Conservation (phyloP, 2,888 invertebrate genomes). For the Entomobrya multifasciata region DNA sequence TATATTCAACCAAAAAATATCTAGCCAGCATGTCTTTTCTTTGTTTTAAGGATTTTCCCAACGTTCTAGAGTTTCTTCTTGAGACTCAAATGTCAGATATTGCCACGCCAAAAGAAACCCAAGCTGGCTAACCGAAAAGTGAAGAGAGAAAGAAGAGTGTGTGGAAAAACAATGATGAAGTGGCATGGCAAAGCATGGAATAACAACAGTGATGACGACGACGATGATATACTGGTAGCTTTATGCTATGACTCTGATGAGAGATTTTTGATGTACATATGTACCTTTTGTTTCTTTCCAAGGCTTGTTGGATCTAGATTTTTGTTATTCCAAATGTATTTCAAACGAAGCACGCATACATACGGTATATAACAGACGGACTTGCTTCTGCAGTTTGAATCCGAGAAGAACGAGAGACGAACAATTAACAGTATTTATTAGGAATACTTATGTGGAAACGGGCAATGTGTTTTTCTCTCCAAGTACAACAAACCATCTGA, state of each 20-base stretch:
- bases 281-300: not conserved
- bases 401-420: not conserved
- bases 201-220: slow-evolving; percentile 44
- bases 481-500: slow-evolving; percentile 36
- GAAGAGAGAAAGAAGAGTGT: slow-evolving; percentile 64
- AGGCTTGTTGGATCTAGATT: too few relatives aligned
- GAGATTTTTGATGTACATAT: slow-evolving; percentile 26
- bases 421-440: slow-evolving; percentile 45
- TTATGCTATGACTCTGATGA: slow-evolving; percentile 40
- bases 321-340: too few relatives aligned
- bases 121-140: slow-evolving; percentile 69
- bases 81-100: slow-evolving; percentile 71
- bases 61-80: slow-evolving; percentile 69
- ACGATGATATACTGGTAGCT: slow-evolving; percentile 13
- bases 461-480: slow-evolving; percentile 68
- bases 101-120: slow-evolving; percentile 71
- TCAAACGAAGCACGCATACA: too few relatives aligned
- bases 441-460: slow-evolving; percentile 30
- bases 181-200: slow-evolving; percentile 54
- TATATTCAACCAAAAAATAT: slow-evolving; percentile 13
- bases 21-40: slow-evolving; percentile 64
- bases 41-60: slow-evolving; percentile 70
- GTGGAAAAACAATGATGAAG: slow-evolving; percentile 69
- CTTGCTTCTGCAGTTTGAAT: slow-evolving; percentile 45
- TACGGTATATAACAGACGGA: not conserved